Evolutionary conservation across 2,888 invertebrate genomes (phyloP), one percentile per base, ranked within the genome.

Genomic region (Argynnis bischoffii): DNA sequence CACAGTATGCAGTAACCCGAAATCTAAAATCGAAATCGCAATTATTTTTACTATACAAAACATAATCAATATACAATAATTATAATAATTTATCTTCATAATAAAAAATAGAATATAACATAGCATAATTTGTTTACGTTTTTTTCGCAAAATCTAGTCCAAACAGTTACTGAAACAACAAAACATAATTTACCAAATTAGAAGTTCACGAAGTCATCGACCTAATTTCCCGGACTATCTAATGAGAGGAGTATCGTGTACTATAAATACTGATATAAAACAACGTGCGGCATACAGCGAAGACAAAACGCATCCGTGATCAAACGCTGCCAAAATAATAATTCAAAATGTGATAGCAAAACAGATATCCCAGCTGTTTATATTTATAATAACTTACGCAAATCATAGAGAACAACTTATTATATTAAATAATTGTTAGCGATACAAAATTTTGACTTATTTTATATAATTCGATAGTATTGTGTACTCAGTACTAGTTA

Each of bases 261-360:
- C 87, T 90, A 88, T 88, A 85, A 89, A 89, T 89, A 89, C 82
- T 78, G 76, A 75, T 79, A 79, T 80, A 83, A 79, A 80, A 83
- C 80, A 81, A 79, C 77, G 75, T 72, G 77, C 78, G 76, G 79
- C 78, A 76, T 80, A 82, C 78, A 81, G 78, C 76, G 72, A 81
- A 86, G 79, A 86, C 86, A 86, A 87, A 89, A 86, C 81, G 84
- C 86, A 88, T 88, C 87, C 86, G 87, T 78, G 81, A 83, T 84
- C 82, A 80, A 76, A 79, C 81, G 84, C 78, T 88, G 88, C 89
- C 88, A 88, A 87, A 87, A 85, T 85, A 81, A 87, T 87, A 86
- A 84, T 77, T 84, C 83, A 84, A 76, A 74, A 69, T 73, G 75
- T 74, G 81, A 82, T 81, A 75, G 79, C 74, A 71, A 75, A 72